These are phyloP conservation scores for Pardosa pseudoannulata DNA, from an alignment of 2,888 invertebrate species.

Conservation along the genomic window DNA sequence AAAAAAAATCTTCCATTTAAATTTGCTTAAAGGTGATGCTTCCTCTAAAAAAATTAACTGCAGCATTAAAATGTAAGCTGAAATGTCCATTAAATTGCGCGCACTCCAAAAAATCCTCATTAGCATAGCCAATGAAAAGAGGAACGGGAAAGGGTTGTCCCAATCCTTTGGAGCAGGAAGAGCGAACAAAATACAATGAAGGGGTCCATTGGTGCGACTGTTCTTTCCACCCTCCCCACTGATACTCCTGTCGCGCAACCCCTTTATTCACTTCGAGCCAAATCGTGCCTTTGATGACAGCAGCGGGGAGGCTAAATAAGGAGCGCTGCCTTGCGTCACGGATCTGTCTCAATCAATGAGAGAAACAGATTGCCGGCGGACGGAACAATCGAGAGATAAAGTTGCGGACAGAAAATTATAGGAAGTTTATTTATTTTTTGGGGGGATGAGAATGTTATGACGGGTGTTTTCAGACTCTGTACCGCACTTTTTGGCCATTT, in stretches of 20 bases:
- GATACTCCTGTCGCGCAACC: background rate
- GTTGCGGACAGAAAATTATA: too few species aligned
- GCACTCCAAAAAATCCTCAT: slow-evolving; percentile 11
- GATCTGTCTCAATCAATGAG: background rate
- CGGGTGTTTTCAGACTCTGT: too few species aligned
- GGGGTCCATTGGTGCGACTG: background rate
- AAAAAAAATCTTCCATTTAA: too few species aligned
- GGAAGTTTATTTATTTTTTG: too few species aligned
- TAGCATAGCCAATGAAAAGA: slow-evolving; percentile 15
- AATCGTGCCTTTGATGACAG: background rate
- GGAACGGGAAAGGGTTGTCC: background rate
- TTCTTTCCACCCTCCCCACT: background rate
- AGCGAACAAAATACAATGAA: slow-evolving; percentile 6
- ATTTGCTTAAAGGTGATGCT: too few species aligned
- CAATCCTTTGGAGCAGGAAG: background rate
- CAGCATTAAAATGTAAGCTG: too few species aligned
- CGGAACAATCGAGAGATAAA: too few species aligned
- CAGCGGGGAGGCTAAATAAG: background rate
- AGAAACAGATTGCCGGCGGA: background rate
- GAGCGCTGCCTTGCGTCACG: background rate
- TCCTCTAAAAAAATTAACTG: too few species aligned
- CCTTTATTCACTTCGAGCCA: background rate
- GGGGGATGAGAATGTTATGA: too few species aligned
- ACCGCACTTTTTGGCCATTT: too few species aligned
- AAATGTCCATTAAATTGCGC: background rate